These are phyloP conservation scores for Cotesia chilonis DNA, from an alignment of 1,140 invertebrate species.

Conservation along the genomic window DNA sequence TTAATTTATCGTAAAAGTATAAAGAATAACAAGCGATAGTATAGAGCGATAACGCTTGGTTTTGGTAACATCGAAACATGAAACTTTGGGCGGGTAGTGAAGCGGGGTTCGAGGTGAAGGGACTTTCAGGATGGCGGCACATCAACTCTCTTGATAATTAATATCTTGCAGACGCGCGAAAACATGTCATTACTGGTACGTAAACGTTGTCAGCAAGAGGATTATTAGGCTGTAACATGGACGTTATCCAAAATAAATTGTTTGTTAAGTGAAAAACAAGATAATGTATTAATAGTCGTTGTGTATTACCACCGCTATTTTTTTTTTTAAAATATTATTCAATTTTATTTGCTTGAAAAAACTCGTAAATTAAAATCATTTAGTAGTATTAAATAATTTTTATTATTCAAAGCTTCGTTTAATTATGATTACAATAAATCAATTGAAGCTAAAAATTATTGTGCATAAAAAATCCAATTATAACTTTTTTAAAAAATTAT, in stretches of 20 bases:
- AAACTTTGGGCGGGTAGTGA: background rate
- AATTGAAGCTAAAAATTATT: too few species aligned
- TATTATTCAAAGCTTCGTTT: too few species aligned
- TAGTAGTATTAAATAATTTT: too few species aligned
- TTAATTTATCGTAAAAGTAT: background rate
- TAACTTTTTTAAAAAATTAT: too few species aligned
- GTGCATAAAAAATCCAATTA: too few species aligned
- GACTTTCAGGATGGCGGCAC: background rate
- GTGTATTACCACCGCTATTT: background rate
- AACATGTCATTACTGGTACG: constrained; percentile 10
- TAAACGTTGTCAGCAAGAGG: constrained; percentile 11
- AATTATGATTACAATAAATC: too few species aligned
- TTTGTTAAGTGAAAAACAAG: background rate
- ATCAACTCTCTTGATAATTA: constrained; percentile 14
- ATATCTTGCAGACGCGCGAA: constrained; percentile 15
- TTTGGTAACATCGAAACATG: constrained; percentile 9
- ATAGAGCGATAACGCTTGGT: background rate
- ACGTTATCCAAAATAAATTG: constrained; percentile 9
- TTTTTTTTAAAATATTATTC: too few species aligned
- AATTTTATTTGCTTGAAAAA: too few species aligned
- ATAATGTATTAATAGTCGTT: constrained; percentile 5
- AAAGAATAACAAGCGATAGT: background rate
- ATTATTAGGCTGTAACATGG: constrained; percentile 10
- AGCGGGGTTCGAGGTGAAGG: background rate
- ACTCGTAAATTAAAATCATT: too few species aligned